phyloP scores from a whole-genome alignment of 2,113 vertebrate species.

The Morphnarchus princeps region DNA sequence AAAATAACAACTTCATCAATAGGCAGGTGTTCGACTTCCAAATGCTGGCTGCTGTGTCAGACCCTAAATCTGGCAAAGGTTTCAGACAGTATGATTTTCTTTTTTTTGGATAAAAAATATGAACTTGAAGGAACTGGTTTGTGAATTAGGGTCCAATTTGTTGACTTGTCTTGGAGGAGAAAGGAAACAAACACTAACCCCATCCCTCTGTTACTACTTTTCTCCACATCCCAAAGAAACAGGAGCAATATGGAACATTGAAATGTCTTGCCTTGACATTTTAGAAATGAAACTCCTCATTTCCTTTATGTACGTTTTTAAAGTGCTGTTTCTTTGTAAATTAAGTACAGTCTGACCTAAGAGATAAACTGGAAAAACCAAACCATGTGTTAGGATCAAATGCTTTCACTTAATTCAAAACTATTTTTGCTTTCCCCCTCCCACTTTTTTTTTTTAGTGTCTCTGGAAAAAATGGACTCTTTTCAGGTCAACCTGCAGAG shows the following conservation, averaged over 20 bases:
- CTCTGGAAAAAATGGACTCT: background rate
- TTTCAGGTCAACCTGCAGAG: constrained; percentile 40
- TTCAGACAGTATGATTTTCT: background rate
- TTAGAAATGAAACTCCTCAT: background rate
- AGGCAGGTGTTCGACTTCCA: background rate
- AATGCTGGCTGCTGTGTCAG: background rate
- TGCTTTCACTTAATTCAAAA: background rate
- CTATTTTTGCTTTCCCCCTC: background rate
- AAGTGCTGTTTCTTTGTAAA: background rate
- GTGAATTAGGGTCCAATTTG: background rate
- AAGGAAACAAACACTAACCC: background rate
- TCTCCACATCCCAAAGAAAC: background rate
- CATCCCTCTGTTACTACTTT: background rate
- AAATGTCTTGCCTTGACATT: background rate
- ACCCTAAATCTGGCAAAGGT: background rate
- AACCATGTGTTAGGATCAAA: background rate
- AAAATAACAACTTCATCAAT: background rate
- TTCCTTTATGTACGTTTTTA: background rate
- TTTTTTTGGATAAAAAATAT: background rate
- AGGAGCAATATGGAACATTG: background rate
- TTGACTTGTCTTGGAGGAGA: background rate
- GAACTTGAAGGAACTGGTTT: background rate
- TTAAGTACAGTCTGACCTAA: background rate
- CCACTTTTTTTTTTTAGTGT: background rate
- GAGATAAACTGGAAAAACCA: constrained; percentile 5